A percentile compares a stretch with the other conserved stretches of the same genome.
These are phyloP conservation scores for Catharus minimus DNA, from an alignment of 2,113 vertebrate genomes.

Conservation along the genomic window DNA sequence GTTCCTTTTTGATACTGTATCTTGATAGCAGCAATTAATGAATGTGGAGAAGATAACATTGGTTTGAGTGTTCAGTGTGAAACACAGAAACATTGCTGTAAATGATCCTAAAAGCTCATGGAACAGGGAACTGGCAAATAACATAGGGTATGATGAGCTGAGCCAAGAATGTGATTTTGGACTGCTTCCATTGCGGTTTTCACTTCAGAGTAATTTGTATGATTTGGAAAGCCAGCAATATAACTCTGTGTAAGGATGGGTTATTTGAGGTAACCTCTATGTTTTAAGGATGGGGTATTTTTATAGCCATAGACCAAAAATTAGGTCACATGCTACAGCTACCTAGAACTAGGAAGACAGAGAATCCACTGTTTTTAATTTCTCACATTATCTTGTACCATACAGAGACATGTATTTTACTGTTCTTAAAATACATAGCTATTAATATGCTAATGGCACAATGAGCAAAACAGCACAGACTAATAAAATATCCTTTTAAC, in stretches of 20 bases:
- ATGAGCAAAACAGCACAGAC: slow-evolving; percentile 18
- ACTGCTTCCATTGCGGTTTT: slow-evolving; percentile 74
- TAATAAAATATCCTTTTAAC: slow-evolving; percentile 37
- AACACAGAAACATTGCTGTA: slow-evolving; percentile 63
- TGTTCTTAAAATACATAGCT: slow-evolving; percentile 47
- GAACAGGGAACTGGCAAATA: slow-evolving; percentile 67
- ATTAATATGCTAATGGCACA: slow-evolving; percentile 38
- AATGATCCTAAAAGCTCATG: slow-evolving; percentile 54
- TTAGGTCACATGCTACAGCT: slow-evolving; percentile 29
- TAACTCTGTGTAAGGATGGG: slow-evolving; percentile 71
- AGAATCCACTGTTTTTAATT: slow-evolving; percentile 22
- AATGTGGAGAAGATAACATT: slow-evolving; percentile 18
- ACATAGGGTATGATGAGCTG: slow-evolving; percentile 52
- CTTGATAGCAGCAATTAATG: slow-evolving; percentile 12
- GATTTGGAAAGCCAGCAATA: slow-evolving; percentile 76
- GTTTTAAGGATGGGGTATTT: slow-evolving; percentile 61
- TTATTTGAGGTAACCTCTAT: slow-evolving; percentile 76
- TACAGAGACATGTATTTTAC: slow-evolving; percentile 21
- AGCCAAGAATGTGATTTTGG: slow-evolving; percentile 77
- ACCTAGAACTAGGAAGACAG: slow-evolving; percentile 28
- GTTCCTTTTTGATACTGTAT: slow-evolving; percentile 13
- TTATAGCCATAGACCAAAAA: slow-evolving; percentile 45
- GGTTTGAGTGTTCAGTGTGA: slow-evolving; percentile 33
- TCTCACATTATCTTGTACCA: slow-evolving; percentile 16
- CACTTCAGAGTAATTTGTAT: slow-evolving; percentile 77